Evolutionary conservation across 2,113 vertebrate species (phyloP).

Genomic region (Empidonax alnorum): DNA sequence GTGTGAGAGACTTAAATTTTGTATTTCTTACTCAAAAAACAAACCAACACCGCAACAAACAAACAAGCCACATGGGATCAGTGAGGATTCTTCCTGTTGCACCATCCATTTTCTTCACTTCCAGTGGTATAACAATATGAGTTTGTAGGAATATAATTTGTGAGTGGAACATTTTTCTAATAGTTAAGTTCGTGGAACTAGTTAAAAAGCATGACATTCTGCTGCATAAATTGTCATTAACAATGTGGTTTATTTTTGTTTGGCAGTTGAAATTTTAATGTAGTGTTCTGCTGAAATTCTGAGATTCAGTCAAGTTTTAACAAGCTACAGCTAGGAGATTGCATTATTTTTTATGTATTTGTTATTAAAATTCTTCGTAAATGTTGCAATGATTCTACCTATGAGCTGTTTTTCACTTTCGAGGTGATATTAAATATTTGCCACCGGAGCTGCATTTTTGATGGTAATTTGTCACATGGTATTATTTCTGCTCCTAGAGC

Average conservation of each 20-base stretch:
- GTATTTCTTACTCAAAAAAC: background rate
- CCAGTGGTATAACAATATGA: background rate
- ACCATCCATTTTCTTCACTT: background rate
- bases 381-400: conserved; percentile 54
- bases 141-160: background rate
- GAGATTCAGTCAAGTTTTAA: conserved; percentile 52
- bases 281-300: conserved; percentile 26
- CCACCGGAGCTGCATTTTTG: conserved; percentile 30
- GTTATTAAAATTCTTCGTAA: conserved; percentile 61
- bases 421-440: conserved; percentile 39
- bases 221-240: conserved; percentile 47
- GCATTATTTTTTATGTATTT: conserved; percentile 48
- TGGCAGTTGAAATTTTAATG: conserved; percentile 53
- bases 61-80: background rate
- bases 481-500: conserved; percentile 35
- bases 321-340: conserved; percentile 16
- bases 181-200: background rate
- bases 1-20: background rate
- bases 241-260: conserved; percentile 38
- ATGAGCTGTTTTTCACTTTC: conserved; percentile 34
- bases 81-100: background rate
- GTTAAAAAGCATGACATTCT: conserved; percentile 42
- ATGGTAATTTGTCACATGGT: conserved; percentile 42
- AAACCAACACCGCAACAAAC: background rate
- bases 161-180: background rate